Conservation (phyloP, 2,113 vertebrate species). For the Jaculus jaculus region DNA sequence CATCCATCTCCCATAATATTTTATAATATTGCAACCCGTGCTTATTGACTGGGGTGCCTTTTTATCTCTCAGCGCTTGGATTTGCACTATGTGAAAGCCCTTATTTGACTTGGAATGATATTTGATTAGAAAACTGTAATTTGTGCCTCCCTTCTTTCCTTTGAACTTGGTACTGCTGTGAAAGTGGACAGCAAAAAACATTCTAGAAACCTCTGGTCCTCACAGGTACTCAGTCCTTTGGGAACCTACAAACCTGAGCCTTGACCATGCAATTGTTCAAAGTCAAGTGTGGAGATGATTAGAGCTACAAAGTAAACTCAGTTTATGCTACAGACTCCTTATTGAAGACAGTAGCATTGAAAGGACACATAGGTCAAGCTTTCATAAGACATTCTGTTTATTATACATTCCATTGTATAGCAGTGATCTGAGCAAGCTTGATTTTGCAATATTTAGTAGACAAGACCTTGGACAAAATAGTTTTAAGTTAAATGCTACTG, state of each 20-base stretch:
- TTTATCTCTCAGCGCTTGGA: constrained; percentile 16
- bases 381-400: too few relatives aligned
- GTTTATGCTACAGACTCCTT: neutral
- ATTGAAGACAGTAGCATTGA: neutral
- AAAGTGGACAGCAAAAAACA: neutral
- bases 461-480: too few relatives aligned
- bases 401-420: too few relatives aligned
- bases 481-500: constrained; percentile 5
- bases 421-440: too few relatives aligned
- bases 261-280: neutral
- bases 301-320: neutral
- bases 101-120: neutral
- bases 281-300: neutral
- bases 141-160: neutral
- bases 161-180: neutral
- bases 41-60: neutral
- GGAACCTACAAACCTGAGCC: neutral
- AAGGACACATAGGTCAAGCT: neutral
- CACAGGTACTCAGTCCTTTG: too few relatives aligned
- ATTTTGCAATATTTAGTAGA: too few relatives aligned
- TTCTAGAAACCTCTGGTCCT: neutral
- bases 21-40: neutral
- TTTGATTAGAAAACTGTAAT: neutral
- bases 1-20: neutral
- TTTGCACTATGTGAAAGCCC: neutral